Conservation (phyloP, 1,140 invertebrate genomes). For the Subanguina moxae region DNA sequence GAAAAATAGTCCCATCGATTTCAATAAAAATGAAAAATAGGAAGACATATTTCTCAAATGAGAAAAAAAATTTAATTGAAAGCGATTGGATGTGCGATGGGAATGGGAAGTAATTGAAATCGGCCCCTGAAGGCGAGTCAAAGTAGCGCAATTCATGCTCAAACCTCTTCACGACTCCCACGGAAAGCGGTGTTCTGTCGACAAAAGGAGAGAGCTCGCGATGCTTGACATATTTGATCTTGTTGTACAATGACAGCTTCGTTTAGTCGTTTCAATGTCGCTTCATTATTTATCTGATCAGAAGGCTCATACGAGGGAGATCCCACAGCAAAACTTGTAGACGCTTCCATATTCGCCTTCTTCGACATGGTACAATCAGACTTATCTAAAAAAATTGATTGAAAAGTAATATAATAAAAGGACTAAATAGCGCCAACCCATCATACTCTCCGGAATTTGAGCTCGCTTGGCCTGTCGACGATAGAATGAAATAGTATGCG, state of each 20-base stretch:
- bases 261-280: conserved; percentile 26
- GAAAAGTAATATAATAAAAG: too few relatives aligned
- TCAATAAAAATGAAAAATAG: too few relatives aligned
- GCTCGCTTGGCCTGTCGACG: conserved; percentile 11
- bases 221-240: conserved; percentile 37
- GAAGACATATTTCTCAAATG: too few relatives aligned
- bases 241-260: conserved; percentile 31
- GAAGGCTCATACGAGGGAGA: not conserved
- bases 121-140: too few relatives aligned
- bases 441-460: too few relatives aligned
- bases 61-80: too few relatives aligned
- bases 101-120: too few relatives aligned
- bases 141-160: too few relatives aligned
- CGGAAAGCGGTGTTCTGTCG: conserved; percentile 29
- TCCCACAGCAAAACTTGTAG: not conserved
- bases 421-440: too few relatives aligned
- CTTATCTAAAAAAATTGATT: too few relatives aligned
- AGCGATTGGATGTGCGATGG: too few relatives aligned
- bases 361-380: not conserved
- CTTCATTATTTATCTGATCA: conserved; percentile 6
- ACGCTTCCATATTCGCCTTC: not conserved
- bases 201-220: conserved; percentile 36
- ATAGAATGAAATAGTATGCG: conserved; percentile 35
- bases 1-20: too few relatives aligned
- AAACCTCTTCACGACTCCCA: conserved; percentile 30